A percentile compares a stretch with the other conserved stretches of the same genome.
Conservation (phyloP, 2,113 vertebrate species). For the Pelusios castaneus region DNA sequence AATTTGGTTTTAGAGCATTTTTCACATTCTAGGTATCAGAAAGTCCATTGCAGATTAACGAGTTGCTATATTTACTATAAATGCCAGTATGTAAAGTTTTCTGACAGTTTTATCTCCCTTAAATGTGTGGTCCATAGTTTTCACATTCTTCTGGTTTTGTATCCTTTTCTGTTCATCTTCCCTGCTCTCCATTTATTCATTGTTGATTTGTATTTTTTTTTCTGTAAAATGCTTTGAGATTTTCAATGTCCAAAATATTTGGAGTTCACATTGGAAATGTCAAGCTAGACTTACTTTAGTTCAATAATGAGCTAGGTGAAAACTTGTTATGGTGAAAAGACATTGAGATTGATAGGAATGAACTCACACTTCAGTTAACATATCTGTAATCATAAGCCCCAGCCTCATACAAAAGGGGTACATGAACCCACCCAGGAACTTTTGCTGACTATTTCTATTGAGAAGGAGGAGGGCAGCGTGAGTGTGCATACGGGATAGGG, state of each 20-base stretch:
- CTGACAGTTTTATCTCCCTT: background rate
- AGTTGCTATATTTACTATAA: background rate
- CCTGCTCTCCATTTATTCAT: background rate
- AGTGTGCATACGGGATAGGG: no score
- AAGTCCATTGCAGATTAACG: background rate
- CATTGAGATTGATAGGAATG: no score
- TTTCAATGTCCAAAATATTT: background rate
- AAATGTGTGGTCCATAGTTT: background rate
- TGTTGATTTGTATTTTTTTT: slow-evolving; percentile 28
- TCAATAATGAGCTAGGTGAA: no score
- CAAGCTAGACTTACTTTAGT: background rate
- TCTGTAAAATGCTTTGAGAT: background rate
- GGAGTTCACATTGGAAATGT: background rate
- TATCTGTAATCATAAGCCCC: no score
- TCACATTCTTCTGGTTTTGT: background rate
- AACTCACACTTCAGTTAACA: no score
- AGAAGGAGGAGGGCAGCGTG: no score
- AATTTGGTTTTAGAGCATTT: slow-evolving; percentile 4
- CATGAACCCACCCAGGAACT: no score
- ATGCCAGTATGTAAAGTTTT: background rate
- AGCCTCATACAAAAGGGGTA: no score
- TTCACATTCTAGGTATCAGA: slow-evolving; percentile 7
- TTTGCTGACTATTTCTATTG: no score
- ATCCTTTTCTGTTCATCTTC: background rate
- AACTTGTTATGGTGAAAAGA: no score